Evolutionary conservation across 2,113 vertebrate genomes (phyloP).

Genomic region (Anarhynchus alexandrinus): DNA sequence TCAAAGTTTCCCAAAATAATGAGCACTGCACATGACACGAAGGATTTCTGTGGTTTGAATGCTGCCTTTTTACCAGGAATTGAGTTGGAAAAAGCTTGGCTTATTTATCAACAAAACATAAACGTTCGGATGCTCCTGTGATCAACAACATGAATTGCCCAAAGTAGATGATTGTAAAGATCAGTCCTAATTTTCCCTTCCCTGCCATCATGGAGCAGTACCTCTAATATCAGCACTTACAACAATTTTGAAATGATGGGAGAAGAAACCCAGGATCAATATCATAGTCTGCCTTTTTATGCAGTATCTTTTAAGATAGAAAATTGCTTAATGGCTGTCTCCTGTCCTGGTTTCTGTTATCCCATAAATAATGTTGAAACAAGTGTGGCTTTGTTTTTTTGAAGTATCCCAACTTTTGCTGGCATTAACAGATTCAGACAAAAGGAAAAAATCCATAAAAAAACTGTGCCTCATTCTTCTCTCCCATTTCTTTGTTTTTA

Average conservation of each 20-base stretch:
- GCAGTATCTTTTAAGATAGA: background rate
- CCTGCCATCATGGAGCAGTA: background rate
- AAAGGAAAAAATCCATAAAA: background rate
- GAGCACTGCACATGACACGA: background rate
- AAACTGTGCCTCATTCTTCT: background rate
- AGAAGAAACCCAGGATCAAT: background rate
- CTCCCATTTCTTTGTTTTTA: background rate
- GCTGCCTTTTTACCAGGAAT: background rate
- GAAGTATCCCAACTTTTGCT: background rate
- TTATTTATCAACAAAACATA: conserved; percentile 17
- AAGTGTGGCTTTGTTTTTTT: background rate
- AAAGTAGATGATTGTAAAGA: background rate
- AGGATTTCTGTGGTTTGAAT: conserved; percentile 23
- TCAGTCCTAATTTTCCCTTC: background rate
- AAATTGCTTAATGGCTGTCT: background rate
- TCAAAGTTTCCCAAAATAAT: background rate
- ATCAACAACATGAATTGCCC: background rate
- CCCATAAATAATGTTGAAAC: background rate
- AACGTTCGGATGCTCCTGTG: background rate
- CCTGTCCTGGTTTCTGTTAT: background rate
- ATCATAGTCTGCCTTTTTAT: background rate
- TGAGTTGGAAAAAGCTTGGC: background rate
- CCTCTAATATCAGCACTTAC: background rate
- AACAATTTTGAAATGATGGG: background rate
- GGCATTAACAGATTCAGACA: background rate